Base-by-base conservation (phyloP, 2,888 invertebrate genomes). In the Limnephilus rhombicus region DNA sequence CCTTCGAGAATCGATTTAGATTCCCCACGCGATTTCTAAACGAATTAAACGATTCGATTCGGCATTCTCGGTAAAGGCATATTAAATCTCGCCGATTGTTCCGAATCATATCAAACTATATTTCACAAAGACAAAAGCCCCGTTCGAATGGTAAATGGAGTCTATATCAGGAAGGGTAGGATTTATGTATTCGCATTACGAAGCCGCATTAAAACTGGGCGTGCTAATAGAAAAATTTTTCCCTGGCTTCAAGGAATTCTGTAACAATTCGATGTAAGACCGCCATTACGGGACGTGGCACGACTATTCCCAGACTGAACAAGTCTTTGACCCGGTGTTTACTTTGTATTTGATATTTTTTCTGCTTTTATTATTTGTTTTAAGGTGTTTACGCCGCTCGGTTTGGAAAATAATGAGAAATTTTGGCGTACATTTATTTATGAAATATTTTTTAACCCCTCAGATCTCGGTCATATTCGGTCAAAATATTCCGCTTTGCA, bases 191-290 rank as follows among this genome's bases (percentile, higher is more conserved):
- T 90, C 91, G 81, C 91, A 91, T 91, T 91, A 87, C 49, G 86
- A 53, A 80, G 29, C 49, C 68, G 89, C 89, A 91, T 91, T 91
- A 91, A 91, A 91, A 83, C 80, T 85, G 85, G 37, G 92, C 92
- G 90, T 91, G 92, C 91, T 81, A 92, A 91, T 53, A 68, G 91
- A 89, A 89, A 89, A 89, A 91, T 92, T 92, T 92, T 88, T 85
- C 87, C 92, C 88, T 41, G 88, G 92, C 88, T 83, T 80, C 85
- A 11, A 68, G 31, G 29, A 88, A 92, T 92, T 92, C 15, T 68
- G 53, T 82, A 89, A 89, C 91, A 92, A 90, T 83, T 18, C 88
- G 29, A 12, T 34, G 82, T 85, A 68, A 91, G 68, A 45, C 68
- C 80, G 80, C 89, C 91, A 88, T 92, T 89, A 91, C 31, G 82